Evolutionary conservation across 2,888 invertebrate genomes (phyloP), one percentile per base, ranked within the genome.

Genomic region (Meta bourneti): DNA sequence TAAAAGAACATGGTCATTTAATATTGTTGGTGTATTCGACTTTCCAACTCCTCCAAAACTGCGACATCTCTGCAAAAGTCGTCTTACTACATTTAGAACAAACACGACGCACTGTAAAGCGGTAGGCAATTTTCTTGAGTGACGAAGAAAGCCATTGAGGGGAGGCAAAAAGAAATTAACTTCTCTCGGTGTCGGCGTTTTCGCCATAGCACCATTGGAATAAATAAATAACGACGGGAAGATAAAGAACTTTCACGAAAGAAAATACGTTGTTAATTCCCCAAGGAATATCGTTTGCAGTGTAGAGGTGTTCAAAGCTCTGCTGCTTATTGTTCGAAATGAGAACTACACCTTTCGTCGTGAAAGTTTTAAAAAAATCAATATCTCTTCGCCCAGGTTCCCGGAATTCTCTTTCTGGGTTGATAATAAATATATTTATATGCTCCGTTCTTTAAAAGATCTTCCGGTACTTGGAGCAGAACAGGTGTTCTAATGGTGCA

Each of bases 121-220:
- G 54, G 79, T 20, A 79, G 61, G 61, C 79, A 79, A 79, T 79
- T 79, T 79, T 69, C 79, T 61, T 61, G 54, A 79, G 61, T 61
- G 79, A 11, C 51, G 75, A 75, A 61, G 61, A 34, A 61, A 52
- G 54, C 11, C 61, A 13, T 61, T 79, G 34, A 54, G 61, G 20
- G 79, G 61, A 7, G 7, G 48, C 61, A 34, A 54, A 61, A 61
- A 16, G 54, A 61, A 79, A 69, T 61, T 54, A 34, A 34, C n/a
- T 61, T 61, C 61, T 61, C 61, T 9, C 61, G 11, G 13, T 61
- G 16, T 16, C 61, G 16, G 61, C 16, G 9, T 61, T 61, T 61
- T 61, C 61, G 11, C 61, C 9, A 61, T 79, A 61, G 61, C 34
- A 54, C 34, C 54, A 13, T 20, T 54, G 1, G 61, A 34, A 84